Evolutionary conservation across 2,888 invertebrate genomes (phyloP).

Genomic region (Caenorhabditis afra): DNA sequence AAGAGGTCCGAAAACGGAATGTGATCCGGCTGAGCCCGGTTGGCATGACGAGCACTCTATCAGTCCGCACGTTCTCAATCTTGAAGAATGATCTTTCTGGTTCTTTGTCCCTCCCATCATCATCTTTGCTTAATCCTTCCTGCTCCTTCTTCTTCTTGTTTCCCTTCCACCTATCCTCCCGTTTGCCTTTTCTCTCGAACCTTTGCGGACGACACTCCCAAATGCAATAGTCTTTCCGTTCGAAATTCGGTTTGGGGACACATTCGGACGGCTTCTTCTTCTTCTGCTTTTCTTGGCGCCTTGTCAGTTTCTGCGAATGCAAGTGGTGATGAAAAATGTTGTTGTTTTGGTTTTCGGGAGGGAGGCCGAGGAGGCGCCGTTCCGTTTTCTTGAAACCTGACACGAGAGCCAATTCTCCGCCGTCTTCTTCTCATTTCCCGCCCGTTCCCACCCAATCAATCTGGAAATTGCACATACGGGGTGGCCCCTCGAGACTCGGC

Average conservation of each 20-base stretch:
- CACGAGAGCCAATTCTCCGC: constrained; percentile 19
- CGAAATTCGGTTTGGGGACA: too few species aligned
- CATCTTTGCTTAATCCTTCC: neutral
- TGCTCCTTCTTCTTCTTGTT: constrained; percentile 2
- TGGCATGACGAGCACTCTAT: neutral
- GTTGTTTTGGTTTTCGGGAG: constrained; percentile 1
- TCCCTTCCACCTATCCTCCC: constrained; percentile 2
- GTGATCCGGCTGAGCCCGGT: neutral
- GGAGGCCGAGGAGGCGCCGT: too few species aligned
- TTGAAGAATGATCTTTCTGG: neutral
- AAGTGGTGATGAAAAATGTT: constrained; percentile 6
- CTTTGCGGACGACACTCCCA: neutral
- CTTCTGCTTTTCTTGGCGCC: too few species aligned
- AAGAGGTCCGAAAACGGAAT: too few species aligned
- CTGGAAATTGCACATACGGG: neutral
- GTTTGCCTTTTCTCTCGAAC: neutral
- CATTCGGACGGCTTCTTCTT: too few species aligned
- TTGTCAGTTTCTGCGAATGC: too few species aligned
- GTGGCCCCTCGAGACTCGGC: neutral
- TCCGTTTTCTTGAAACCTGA: constrained; percentile 9
- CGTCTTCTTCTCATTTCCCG: constrained; percentile 2
- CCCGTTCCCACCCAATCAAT: neutral
- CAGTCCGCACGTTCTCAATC: neutral
- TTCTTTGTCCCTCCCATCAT: constrained; percentile 6
- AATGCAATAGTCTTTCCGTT: neutral